Conservation (phyloP, 2,113 vertebrate species). For the Recurvirostra avosetta region DNA sequence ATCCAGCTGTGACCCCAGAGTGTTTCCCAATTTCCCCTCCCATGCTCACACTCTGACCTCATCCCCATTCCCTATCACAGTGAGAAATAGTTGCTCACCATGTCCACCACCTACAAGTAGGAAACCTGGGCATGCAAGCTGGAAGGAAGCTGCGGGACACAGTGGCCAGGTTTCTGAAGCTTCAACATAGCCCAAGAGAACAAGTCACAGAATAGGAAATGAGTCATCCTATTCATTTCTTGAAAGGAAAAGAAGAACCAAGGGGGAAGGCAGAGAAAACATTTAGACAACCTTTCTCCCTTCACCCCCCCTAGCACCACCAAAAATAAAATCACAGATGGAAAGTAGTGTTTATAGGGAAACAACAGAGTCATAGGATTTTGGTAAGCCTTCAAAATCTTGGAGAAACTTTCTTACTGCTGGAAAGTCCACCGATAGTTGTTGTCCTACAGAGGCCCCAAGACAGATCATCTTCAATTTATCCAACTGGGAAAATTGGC, state of each 20-base stretch:
- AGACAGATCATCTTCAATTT: neutral
- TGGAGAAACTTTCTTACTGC: neutral
- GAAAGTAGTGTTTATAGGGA: slow-evolving; percentile 36
- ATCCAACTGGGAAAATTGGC: neutral
- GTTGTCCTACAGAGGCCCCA: neutral
- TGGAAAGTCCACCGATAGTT: slow-evolving; percentile 12
- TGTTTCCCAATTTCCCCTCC: neutral
- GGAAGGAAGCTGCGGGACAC: slow-evolving; percentile 17
- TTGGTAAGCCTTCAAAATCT: neutral
- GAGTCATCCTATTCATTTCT: slow-evolving; percentile 3
- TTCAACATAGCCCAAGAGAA: neutral
- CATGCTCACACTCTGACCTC: neutral
- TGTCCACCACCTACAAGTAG: neutral
- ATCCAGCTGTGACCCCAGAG: neutral
- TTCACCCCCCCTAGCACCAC: neutral
- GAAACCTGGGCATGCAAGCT: slow-evolving; percentile 10
- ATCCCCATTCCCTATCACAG: neutral
- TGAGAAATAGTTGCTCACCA: neutral
- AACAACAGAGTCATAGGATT: slow-evolving; percentile 22
- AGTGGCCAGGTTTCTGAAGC: neutral
- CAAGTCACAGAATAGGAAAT: slow-evolving; percentile 1
- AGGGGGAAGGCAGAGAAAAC: neutral
- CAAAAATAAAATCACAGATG: slow-evolving; percentile 15
- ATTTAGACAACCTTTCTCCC: neutral
- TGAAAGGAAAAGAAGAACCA: slow-evolving; percentile 26